Percentiles rank a stretch among this genome's conserved stretches.
Evolutionary conservation across 2,888 invertebrate species (phyloP).

Genomic region (Dryobota labecula): DNA sequence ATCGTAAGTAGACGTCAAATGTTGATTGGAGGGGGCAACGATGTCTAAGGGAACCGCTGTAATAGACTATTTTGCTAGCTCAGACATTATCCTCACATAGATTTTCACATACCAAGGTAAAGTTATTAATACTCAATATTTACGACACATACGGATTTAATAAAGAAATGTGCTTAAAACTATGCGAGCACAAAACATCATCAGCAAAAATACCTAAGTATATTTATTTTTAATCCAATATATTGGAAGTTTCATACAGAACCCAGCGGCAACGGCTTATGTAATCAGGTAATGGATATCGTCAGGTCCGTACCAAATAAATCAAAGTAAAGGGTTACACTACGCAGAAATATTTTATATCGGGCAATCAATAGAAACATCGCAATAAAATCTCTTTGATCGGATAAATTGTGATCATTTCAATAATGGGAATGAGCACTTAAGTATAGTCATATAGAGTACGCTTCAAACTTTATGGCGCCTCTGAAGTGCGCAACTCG

Average conservation of each 20-base stretch:
- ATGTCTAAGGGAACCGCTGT: background rate
- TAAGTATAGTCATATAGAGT: constrained; percentile 32
- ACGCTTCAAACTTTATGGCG: no score
- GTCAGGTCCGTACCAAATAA: constrained; percentile 56
- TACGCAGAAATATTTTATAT: constrained; percentile 51
- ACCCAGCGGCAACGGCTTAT: constrained; percentile 53
- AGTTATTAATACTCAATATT: background rate
- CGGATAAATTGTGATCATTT: constrained; percentile 34
- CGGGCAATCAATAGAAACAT: constrained; percentile 53
- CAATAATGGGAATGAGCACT: constrained; percentile 37
- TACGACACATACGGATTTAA: background rate
- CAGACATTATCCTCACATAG: background rate
- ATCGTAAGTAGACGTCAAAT: background rate
- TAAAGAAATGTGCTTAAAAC: background rate
- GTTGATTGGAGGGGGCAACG: background rate
- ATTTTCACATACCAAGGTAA: background rate
- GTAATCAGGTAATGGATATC: constrained; percentile 68
- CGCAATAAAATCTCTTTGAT: constrained; percentile 50
- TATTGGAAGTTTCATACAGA: constrained; percentile 31
- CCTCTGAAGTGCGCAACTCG: no score
- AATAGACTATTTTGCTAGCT: background rate
- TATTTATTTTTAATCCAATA: constrained; percentile 22
- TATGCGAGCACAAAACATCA: constrained; percentile 19
- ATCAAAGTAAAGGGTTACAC: constrained; percentile 57
- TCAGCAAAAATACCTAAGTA: constrained; percentile 1